Conservation (phyloP, 2,113 vertebrate species). For the Sylvilagus bachmani region DNA sequence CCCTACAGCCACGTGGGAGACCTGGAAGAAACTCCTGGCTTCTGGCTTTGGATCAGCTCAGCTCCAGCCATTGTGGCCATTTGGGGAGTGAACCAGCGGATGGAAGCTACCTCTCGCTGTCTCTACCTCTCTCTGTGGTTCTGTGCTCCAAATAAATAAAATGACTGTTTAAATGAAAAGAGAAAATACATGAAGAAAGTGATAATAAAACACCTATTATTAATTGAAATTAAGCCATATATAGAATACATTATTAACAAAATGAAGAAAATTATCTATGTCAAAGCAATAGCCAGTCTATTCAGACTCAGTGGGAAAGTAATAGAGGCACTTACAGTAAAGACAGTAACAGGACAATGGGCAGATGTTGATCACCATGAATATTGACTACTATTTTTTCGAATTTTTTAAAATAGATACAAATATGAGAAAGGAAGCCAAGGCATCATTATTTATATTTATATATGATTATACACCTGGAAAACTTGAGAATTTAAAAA, state of each 20-base stretch:
- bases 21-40: too few species aligned
- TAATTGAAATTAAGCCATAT: neutral
- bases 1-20: too few species aligned
- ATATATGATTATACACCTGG: neutral
- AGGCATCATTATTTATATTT: neutral
- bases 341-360: neutral
- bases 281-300: neutral
- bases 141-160: too few species aligned
- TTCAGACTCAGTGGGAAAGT: neutral
- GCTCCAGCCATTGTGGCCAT: too few species aligned
- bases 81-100: too few species aligned
- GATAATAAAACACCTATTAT: neutral
- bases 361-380: neutral
- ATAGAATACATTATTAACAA: neutral
- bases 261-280: neutral
- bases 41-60: too few species aligned
- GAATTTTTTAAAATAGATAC: neutral
- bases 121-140: too few species aligned
- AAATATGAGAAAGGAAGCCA: conserved; percentile 1
- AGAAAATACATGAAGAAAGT: neutral
- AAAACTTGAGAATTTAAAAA: conserved; percentile 1
- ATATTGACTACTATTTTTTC: neutral
- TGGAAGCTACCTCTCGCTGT: too few species aligned
- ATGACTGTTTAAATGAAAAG: too few species aligned
- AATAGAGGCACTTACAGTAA: neutral